Percentiles rank a stretch among this genome's conserved stretches.
phyloP scores from a whole-genome alignment of 2,888 invertebrate species.

The Heteropelma amictum region DNA sequence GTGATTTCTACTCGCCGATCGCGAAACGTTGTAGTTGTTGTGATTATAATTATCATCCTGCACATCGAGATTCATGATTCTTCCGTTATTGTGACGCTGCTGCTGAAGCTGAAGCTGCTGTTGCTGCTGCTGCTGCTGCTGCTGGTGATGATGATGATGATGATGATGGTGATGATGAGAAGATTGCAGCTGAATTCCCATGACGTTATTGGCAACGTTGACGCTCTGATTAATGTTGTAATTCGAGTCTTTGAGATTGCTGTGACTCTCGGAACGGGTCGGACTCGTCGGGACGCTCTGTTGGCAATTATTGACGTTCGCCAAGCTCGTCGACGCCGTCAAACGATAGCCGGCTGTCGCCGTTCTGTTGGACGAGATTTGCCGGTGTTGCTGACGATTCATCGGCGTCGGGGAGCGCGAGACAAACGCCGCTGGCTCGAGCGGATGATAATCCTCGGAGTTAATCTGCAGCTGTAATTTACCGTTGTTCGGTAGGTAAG shows the following conservation, averaged over 20 bases:
- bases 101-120: constrained; percentile 60
- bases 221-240: constrained; percentile 72
- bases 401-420: constrained; percentile 75
- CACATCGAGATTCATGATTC: constrained; percentile 71
- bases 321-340: constrained; percentile 74
- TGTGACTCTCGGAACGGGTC: constrained; percentile 75
- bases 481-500: constrained; percentile 77
- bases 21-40: constrained; percentile 73
- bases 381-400: constrained; percentile 69
- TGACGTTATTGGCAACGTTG: constrained; percentile 58
- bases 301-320: constrained; percentile 76
- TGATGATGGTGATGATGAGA: constrained; percentile 64
- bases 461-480: constrained; percentile 69
- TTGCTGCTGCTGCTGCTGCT: no score
- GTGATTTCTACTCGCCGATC: constrained; percentile 72
- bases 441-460: constrained; percentile 73
- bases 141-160: constrained; percentile 65
- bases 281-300: constrained; percentile 72
- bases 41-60: constrained; percentile 75
- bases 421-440: constrained; percentile 75
- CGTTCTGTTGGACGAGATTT: constrained; percentile 60
- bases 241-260: constrained; percentile 75
- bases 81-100: constrained; percentile 59
- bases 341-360: constrained; percentile 66
- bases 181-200: constrained; percentile 43